A percentile compares a stretch with the other conserved stretches of the same genome.
phyloP scores from a whole-genome alignment of 2,797 vertebrate genomes.

The Thaleichthys pacificus region DNA sequence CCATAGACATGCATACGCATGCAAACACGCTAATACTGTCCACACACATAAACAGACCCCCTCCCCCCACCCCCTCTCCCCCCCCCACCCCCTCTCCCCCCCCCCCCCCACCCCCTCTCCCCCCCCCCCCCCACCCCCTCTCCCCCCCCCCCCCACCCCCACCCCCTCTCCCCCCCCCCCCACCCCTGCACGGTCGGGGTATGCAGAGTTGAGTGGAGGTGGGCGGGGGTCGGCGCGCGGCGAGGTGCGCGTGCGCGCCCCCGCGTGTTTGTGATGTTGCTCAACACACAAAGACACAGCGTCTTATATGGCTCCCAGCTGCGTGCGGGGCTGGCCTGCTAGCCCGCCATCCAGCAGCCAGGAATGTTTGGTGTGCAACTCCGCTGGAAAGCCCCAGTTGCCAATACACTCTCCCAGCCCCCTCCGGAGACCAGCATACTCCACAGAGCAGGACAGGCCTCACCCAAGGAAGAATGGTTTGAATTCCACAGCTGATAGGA shows the following conservation, averaged over 20 bases:
- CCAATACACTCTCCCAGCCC: constrained; percentile 48
- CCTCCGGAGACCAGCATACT: constrained; percentile 52
- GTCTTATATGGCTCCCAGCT: constrained; percentile 76
- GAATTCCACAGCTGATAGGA: constrained; percentile 71
- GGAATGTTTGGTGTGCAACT: constrained; percentile 74
- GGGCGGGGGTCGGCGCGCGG: background rate
- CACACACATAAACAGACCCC: constrained; percentile 4
- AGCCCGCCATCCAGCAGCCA: constrained; percentile 60
- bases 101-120: background rate
- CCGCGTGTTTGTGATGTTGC: constrained; percentile 47
- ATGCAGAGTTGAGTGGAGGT: constrained; percentile 20
- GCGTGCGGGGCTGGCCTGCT: constrained; percentile 61
- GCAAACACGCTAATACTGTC: constrained; percentile 12
- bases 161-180: background rate
- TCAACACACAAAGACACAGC: constrained; percentile 60
- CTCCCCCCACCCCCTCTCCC: background rate
- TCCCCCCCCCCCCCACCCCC: background rate
- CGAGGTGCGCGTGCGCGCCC: background rate
- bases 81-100: no score
- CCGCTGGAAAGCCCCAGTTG: constrained; percentile 71
- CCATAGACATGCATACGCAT: constrained; percentile 13
- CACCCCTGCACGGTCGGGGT: constrained; percentile 8
- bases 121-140: background rate
- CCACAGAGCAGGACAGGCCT: constrained; percentile 56
- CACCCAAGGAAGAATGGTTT: constrained; percentile 65